Conservation (phyloP, 2,888 invertebrate species). For the Sturmia bella region DNA sequence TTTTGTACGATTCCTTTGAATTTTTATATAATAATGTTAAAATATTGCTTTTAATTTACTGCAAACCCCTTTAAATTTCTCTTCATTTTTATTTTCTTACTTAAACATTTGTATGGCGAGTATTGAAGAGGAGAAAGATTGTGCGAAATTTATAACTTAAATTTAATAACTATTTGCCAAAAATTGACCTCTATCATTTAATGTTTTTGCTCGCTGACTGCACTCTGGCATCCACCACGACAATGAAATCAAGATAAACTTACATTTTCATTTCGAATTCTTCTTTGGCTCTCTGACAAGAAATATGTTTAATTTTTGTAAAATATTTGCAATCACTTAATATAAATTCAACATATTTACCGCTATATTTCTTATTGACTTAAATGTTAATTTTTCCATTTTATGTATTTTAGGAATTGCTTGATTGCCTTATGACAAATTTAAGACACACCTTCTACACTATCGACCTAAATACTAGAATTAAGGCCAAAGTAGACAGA, state of each 20-base stretch:
- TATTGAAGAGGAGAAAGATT: slow-evolving; percentile 33
- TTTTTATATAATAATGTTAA: slow-evolving; percentile 64
- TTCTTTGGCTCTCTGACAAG: background rate
- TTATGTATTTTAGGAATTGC: background rate
- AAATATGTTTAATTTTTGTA: slow-evolving; percentile 51
- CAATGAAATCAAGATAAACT: slow-evolving; percentile 47
- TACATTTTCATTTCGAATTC: slow-evolving; percentile 35
- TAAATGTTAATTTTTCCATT: background rate
- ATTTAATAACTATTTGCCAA: slow-evolving; percentile 68
- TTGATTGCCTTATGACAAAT: no score
- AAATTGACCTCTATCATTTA: slow-evolving; percentile 59
- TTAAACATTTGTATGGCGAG: slow-evolving; percentile 7
- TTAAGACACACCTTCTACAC: no score
- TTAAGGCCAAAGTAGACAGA: no score
- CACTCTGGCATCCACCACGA: slow-evolving; percentile 25
- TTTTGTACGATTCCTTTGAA: slow-evolving; percentile 2
- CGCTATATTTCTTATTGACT: background rate
- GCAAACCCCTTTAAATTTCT: slow-evolving; percentile 42
- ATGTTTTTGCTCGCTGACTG: slow-evolving; percentile 37
- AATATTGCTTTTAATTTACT: slow-evolving; percentile 67
- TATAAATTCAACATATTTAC: slow-evolving; percentile 38
- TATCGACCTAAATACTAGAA: no score
- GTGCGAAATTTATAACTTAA: slow-evolving; percentile 63
- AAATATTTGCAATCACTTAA: slow-evolving; percentile 48
- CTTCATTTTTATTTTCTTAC: slow-evolving; percentile 10